Base-by-base conservation (phyloP, 2,113 vertebrate genomes). In the Menidia beryllina region DNA sequence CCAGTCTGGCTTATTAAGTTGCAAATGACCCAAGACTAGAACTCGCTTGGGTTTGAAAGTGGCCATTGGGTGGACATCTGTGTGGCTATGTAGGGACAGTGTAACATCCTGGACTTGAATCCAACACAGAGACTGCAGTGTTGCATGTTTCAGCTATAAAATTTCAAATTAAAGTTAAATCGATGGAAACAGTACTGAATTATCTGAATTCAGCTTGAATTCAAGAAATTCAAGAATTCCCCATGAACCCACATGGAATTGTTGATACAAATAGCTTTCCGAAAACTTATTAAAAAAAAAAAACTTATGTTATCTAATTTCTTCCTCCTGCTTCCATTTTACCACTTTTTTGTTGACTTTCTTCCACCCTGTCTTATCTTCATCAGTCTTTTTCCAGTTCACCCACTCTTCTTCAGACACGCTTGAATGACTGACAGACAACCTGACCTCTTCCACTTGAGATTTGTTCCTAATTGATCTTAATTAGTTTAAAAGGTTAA, bases 401-500 rank as follows among this genome's bases (percentile, higher is more conserved):
- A 41, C 47, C 17, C 38, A 45, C 58, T 45, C 30, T 75, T 47
- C 53, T 25, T 76, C 53, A 58, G 61, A 64, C 19, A 7, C 62
- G 39, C 19, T 48, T 82, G 77, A 79, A 52, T 86, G 84, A 84
- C 52, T 87, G 85, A 88, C 53, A 50, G 85, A 81, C 77, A 85
- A 55, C 36, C 54, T 80, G 61, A 76, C 83, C 73, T 47, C 70
- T 68, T 68, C 75, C 57, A 45, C 66, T 38, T 58, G 73, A 73
- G 79, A 89, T 77, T 69, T 65, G n/a, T n/a, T 64, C 81, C 60
- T 77, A 85, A 91, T 87, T 79, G 71, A 82, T 85, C 55, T 43
- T 74, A 87, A 89, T 82, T 76, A 52, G 70, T 84, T 79, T 66
- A 84, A 91, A 90, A 88, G 82, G 86, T 89, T 83, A 88, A 91